phyloP scores from a whole-genome alignment of 2,113 vertebrate genomes.

The Phyllostomus hastatus region DNA sequence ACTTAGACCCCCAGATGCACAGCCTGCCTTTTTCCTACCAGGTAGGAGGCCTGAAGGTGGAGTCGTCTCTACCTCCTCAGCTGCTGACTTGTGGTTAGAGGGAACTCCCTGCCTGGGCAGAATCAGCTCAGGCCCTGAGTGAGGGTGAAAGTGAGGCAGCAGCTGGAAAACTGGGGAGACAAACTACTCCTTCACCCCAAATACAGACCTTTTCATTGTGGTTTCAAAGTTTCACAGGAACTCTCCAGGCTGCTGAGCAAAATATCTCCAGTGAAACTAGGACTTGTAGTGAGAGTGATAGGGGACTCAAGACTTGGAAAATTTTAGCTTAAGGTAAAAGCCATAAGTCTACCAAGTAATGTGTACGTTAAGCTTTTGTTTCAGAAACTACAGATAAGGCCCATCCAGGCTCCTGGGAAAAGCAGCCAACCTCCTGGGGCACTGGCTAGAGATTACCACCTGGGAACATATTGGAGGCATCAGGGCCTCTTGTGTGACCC shows the following conservation, averaged over 20 bases:
- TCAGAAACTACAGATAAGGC: no score
- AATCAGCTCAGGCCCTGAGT: neutral
- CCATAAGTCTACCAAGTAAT: no score
- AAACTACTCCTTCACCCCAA: neutral
- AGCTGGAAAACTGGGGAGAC: neutral
- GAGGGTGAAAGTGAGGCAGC: neutral
- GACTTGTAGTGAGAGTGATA: neutral
- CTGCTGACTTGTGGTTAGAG: neutral
- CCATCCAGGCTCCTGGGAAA: no score
- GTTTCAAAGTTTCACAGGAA: neutral
- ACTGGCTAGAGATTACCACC: no score
- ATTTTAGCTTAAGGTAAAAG: no score
- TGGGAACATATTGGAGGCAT: no score
- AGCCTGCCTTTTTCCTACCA: neutral
- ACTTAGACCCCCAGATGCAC: no score
- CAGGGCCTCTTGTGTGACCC: no score
- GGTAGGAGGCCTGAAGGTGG: accelerated
- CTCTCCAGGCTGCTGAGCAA: neutral
- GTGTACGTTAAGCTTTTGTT: no score
- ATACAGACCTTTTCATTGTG: neutral
- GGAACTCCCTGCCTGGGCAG: neutral
- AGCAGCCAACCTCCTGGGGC: no score
- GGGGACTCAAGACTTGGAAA: no score
- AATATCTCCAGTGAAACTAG: neutral
- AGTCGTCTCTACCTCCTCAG: neutral